phyloP scores from a whole-genome alignment of 2,888 invertebrate genomes.

The Habroteleia sp. region DNA sequence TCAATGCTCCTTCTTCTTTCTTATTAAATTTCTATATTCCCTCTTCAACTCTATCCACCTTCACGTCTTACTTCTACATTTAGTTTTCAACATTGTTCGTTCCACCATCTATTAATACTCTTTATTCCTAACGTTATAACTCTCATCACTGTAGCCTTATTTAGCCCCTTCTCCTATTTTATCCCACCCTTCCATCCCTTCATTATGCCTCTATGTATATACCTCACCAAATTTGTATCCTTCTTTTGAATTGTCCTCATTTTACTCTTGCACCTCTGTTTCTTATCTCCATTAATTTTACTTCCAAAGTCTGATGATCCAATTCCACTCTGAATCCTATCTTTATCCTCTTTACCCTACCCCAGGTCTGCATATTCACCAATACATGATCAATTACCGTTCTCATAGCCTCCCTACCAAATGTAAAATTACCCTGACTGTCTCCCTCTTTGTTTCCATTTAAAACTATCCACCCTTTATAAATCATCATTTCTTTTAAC shows the following conservation, averaged over 20 bases:
- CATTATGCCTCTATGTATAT: too few relatives aligned
- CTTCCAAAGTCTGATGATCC: neutral
- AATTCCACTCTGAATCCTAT: neutral
- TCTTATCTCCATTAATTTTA: neutral
- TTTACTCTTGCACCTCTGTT: neutral
- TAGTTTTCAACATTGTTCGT: neutral
- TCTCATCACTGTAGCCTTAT: neutral
- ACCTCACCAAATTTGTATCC: neutral
- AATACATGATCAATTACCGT: conserved; percentile 9
- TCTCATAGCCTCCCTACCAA: neutral
- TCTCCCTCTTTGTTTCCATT: conserved; percentile 8
- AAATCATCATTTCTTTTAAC: neutral
- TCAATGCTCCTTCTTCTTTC: conserved; percentile 2
- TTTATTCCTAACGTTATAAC: neutral
- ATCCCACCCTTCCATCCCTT: neutral
- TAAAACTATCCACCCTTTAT: conserved; percentile 3
- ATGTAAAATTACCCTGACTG: conserved; percentile 1
- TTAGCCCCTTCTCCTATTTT: neutral
- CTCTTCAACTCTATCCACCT: neutral
- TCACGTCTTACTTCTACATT: too few relatives aligned
- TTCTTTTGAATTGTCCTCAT: neutral
- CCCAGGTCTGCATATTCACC: neutral
- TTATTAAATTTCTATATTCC: neutral
- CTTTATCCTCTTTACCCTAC: neutral
- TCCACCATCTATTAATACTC: neutral